A percentile compares a stretch with the other conserved stretches of the same genome.
Evolutionary conservation across 2,113 vertebrate genomes (phyloP).

Genomic region (Paedocypris sp.): DNA sequence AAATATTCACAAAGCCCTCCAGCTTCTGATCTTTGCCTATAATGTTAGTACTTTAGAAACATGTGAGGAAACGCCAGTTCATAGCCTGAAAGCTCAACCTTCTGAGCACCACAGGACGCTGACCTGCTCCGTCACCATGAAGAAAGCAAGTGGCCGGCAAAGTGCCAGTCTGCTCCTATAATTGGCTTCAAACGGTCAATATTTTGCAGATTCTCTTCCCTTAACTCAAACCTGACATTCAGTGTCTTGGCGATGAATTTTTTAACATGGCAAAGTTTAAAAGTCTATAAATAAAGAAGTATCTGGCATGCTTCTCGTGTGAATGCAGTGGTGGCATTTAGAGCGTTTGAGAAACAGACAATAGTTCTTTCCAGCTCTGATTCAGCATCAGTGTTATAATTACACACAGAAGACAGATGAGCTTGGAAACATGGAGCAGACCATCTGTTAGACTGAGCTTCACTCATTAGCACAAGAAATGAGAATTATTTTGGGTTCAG

Average conservation of each 20-base stretch:
- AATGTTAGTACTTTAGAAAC: neutral
- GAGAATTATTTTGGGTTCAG: conserved; percentile 14
- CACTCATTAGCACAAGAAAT: conserved; percentile 1
- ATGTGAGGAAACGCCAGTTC: conserved; percentile 5
- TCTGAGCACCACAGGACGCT: conserved; percentile 3
- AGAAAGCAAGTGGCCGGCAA: conserved; percentile 26
- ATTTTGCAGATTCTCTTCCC: conserved; percentile 43
- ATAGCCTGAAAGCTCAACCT: conserved; percentile 21
- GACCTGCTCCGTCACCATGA: conserved; percentile 34
- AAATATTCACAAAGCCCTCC: neutral
- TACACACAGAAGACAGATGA: neutral
- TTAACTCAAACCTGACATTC: conserved; percentile 45
- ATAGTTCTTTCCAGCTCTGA: neutral
- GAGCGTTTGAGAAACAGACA: neutral
- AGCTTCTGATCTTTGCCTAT: conserved; percentile 31
- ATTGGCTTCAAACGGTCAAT: conserved; percentile 53
- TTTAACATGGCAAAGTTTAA: conserved; percentile 28
- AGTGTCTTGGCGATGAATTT: conserved; percentile 37
- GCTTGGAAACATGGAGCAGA: neutral
- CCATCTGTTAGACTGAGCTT: conserved; percentile 24
- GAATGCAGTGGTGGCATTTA: neutral
- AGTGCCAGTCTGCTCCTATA: conserved; percentile 31
- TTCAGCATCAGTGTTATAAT: neutral
- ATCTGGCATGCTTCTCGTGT: neutral
- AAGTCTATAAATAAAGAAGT: neutral